Percentiles rank a stretch among this genome's conserved stretches.
phyloP scores from a whole-genome alignment of 37 sponge, comb jelly and placozoan species.

The Eunapius fragilis region DNA sequence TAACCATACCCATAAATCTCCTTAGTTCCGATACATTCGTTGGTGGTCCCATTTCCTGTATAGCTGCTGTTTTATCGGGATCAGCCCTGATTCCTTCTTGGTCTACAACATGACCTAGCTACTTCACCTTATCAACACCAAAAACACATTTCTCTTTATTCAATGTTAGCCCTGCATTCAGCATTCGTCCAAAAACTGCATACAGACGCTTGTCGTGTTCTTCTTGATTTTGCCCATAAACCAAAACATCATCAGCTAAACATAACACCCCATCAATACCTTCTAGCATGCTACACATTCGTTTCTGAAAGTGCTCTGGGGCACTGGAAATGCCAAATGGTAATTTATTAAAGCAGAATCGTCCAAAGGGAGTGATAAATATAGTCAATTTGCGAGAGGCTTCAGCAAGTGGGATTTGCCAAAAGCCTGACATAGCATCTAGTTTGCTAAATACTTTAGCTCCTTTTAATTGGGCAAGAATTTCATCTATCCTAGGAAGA shows the following conservation, averaged over 20 bases:
- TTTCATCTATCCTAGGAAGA: conserved; percentile 8
- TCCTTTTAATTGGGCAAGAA: conserved; percentile 24
- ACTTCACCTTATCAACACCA: neutral
- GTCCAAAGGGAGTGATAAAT: conserved; percentile 5
- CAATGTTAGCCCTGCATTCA: conserved; percentile 26
- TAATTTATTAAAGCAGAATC: conserved; percentile 16
- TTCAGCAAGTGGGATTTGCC: conserved; percentile 45
- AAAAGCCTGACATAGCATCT: conserved; percentile 33
- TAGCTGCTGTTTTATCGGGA: conserved; percentile 16
- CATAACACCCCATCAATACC: conserved; percentile 8
- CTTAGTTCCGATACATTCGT: conserved; percentile 3
- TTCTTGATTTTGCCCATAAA: neutral
- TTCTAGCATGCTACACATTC: conserved; percentile 9
- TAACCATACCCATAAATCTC: conserved; percentile 20
- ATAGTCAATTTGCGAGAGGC: neutral
- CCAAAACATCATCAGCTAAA: conserved; percentile 5
- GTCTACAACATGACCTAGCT: conserved; percentile 35
- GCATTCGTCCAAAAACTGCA: conserved; percentile 1
- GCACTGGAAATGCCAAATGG: conserved; percentile 53
- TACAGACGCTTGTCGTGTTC: conserved; percentile 18
- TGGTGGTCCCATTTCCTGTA: conserved; percentile 10
- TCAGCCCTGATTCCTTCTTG: conserved; percentile 14
- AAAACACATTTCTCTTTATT: conserved; percentile 39
- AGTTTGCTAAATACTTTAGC: conserved; percentile 17
- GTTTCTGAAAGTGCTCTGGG: conserved; percentile 40